These are phyloP conservation scores for Leptinotarsa rubiginosa DNA, from an alignment of 2,888 invertebrate species.

Conservation along the genomic window DNA sequence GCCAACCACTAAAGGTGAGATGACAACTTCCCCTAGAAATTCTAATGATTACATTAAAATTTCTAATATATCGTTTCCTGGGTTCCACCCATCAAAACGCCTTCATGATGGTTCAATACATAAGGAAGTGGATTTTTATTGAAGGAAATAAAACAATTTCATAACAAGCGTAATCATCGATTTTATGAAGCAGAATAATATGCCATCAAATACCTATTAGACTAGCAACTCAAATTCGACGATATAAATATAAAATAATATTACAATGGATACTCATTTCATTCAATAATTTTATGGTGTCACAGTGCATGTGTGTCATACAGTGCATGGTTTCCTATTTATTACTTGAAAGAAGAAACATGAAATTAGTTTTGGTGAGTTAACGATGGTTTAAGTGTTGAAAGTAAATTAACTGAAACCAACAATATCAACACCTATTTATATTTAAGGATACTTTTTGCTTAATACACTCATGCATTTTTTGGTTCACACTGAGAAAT, in stretches of 20 bases:
- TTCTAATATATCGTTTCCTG: slow-evolving; percentile 36
- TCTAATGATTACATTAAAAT: slow-evolving; percentile 19
- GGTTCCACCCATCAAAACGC: slow-evolving; percentile 19
- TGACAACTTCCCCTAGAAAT: slow-evolving; percentile 12
- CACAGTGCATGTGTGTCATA: slow-evolving; percentile 14
- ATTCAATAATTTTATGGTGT: slow-evolving; percentile 17
- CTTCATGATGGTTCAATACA: slow-evolving; percentile 24
- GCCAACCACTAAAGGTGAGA: background rate
- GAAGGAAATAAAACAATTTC: slow-evolving; percentile 30
- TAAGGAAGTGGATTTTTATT: slow-evolving; percentile 33
- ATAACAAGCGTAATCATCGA: slow-evolving; percentile 28
- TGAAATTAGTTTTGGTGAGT: slow-evolving; percentile 38
- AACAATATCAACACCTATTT: no score
- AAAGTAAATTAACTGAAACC: background rate
- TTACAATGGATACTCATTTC: slow-evolving; percentile 23
- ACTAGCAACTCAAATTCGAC: slow-evolving; percentile 16
- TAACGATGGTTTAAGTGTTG: background rate
- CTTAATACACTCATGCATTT: no score
- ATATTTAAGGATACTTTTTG: no score
- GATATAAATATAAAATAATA: slow-evolving; percentile 38
- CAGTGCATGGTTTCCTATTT: slow-evolving; percentile 6
- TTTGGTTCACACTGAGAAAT: no score
- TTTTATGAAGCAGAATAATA: slow-evolving; percentile 32
- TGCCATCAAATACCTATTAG: slow-evolving; percentile 30
- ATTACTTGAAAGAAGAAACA: slow-evolving; percentile 5